Evolutionary conservation across 2,113 vertebrate species (phyloP).

Genomic region (Stigmatopora nigra): DNA sequence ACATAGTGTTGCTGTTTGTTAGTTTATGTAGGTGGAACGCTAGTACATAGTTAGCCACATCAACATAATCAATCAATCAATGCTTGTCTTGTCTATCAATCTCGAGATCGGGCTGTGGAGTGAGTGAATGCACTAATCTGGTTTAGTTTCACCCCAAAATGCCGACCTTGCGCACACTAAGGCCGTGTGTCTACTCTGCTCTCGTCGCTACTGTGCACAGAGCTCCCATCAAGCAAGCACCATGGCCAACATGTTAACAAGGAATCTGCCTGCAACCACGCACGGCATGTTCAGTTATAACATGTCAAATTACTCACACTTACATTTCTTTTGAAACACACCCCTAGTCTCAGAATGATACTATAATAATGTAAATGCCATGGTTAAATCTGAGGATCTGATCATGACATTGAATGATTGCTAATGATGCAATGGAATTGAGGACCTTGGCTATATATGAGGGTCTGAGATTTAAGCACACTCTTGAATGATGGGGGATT

Average conservation of each 20-base stretch:
- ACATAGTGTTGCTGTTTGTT: constrained; percentile 28
- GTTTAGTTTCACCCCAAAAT: constrained; percentile 20
- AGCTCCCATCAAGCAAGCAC: constrained; percentile 23
- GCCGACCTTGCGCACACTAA: constrained; percentile 23
- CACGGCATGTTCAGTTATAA: not conserved
- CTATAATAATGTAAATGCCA: constrained; percentile 24
- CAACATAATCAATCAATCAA: constrained; percentile 33
- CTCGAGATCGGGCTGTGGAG: not conserved
- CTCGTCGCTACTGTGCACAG: constrained; percentile 26
- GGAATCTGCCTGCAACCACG: constrained; percentile 8
- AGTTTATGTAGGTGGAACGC: constrained; percentile 31
- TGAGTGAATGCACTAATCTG: constrained; percentile 2
- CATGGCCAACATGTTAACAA: constrained; percentile 44
- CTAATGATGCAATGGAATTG: not conserved
- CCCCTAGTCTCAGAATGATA: constrained; percentile 19
- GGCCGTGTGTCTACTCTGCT: constrained; percentile 48
- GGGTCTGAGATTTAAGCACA: not conserved
- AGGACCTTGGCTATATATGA: not conserved
- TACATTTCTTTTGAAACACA: constrained; percentile 12
- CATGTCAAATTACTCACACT: not conserved
- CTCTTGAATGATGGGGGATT: constrained; percentile 7
- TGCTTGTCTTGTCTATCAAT: not conserved
- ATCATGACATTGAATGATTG: not conserved
- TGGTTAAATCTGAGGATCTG: constrained; percentile 5
- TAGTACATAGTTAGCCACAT: constrained; percentile 46